Evolutionary conservation across 2,888 invertebrate species (phyloP).

Genomic region (Eumacrocentrus americanus): DNA sequence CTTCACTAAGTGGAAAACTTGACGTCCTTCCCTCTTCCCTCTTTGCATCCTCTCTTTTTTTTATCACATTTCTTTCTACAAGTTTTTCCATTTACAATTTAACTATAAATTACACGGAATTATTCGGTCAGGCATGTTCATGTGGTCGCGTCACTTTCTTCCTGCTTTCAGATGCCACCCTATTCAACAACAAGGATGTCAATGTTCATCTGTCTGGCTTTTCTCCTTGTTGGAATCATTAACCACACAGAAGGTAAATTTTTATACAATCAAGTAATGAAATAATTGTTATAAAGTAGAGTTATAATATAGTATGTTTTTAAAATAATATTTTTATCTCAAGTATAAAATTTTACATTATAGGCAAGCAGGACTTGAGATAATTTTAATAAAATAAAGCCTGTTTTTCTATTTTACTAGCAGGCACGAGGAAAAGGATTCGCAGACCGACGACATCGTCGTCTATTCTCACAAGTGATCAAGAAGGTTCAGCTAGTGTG

Average conservation of each 20-base stretch:
- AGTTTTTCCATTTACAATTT: neutral
- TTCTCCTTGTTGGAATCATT: conserved; percentile 47
- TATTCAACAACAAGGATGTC: conserved; percentile 43
- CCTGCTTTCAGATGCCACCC: conserved; percentile 47
- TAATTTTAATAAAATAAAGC: too few relatives aligned
- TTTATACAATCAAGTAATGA: neutral
- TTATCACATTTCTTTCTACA: neutral
- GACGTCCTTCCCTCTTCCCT: too few relatives aligned
- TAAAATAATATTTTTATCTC: too few relatives aligned
- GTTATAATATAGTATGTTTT: too few relatives aligned
- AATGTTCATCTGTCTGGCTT: conserved; percentile 48
- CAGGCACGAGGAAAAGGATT: conserved; percentile 73
- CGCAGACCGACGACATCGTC: conserved; percentile 70
- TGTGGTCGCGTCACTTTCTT: conserved; percentile 12
- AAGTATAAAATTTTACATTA: too few relatives aligned
- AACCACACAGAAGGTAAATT: conserved; percentile 55
- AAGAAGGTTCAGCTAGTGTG: conserved; percentile 70
- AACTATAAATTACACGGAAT: neutral
- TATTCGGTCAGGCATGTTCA: too few relatives aligned
- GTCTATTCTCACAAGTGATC: conserved; percentile 65
- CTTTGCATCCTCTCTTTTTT: too few relatives aligned
- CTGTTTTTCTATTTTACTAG: too few relatives aligned
- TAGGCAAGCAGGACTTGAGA: too few relatives aligned
- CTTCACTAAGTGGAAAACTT: too few relatives aligned
- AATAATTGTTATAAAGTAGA: neutral